Evolutionary conservation across 1,140 invertebrate genomes (phyloP), one percentile per base, ranked within the genome.

Genomic region (Maconellicoccus hirsutus): DNA sequence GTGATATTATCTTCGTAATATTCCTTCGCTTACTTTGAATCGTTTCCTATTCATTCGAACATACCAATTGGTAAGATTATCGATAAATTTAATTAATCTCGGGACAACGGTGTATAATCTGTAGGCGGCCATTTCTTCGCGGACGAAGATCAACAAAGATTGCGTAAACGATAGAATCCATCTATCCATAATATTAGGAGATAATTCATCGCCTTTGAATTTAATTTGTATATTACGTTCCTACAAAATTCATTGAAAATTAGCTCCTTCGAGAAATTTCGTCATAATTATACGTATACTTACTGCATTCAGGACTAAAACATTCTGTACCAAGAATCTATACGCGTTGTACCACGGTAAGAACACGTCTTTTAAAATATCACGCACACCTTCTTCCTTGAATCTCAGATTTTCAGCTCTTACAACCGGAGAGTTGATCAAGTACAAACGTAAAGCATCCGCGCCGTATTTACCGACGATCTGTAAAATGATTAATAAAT

Each of bases 261-360:
- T 4, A 52, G n/a, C n/a, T 38, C 33, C 6, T 8, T 52, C 42
- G 42, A 52, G n/a, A 3, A 52, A 52, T 33, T 6, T 33, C 12
- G 12, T 33, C 29, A 33, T 33, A 33, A 33, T 33, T 33, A n/a
- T 33, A 3, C 29, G 12, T 6, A 19, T 3, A 66, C 73, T 85
- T 81, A 79, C 92, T 84, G 79, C 88, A 85, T 83, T 88, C 76
- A 88, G 91, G 74, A 89, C 84, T 74, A 93, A 88, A 14, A 74
- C 73, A 79, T 97, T 98, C 81, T 98, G 95, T 76, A 96, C 85
- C 25, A 99, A 83, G 77, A 98, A 97, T 71, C 94, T 84, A 79
- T 96, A 99, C 1, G 97, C 96, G 83, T 99, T 99, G 77, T 95
- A 98, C 97, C 96, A 99, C 0, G 98, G 98, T 39, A 99, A 78